A percentile compares a stretch with the other conserved stretches of the same genome.
These are phyloP conservation scores for Notothenia rossii DNA, from an alignment of 2,113 vertebrate genomes.

Conservation along the genomic window DNA sequence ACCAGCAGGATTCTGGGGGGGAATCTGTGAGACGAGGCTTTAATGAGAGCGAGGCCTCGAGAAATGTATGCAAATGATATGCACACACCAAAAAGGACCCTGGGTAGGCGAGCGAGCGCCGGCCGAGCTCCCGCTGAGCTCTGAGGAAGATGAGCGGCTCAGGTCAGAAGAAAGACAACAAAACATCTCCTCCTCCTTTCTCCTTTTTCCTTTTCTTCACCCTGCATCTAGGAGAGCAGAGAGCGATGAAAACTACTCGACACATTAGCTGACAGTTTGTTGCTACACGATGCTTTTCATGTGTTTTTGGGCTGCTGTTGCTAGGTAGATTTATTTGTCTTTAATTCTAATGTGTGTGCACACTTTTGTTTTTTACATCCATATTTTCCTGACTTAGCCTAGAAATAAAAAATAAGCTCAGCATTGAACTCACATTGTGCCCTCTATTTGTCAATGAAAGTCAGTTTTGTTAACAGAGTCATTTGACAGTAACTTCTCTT, in stretches of 20 bases:
- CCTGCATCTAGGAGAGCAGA: conserved; percentile 81
- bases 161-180: conserved; percentile 95
- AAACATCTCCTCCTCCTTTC: conserved; percentile 89
- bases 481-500: conserved; percentile 39
- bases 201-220: conserved; percentile 24
- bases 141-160: conserved; percentile 93
- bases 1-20: conserved; percentile 93
- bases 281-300: conserved; percentile 36
- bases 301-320: conserved; percentile 37
- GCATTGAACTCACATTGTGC: background rate
- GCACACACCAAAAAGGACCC: conserved; percentile 82
- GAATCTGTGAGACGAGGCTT: conserved; percentile 87
- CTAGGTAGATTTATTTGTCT: conserved; percentile 27
- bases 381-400: conserved; percentile 32
- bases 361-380: conserved; percentile 35
- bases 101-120: conserved; percentile 62
- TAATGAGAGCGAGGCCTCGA: conserved; percentile 95
- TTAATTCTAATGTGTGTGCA: too few relatives aligned
- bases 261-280: conserved; percentile 16
- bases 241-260: conserved; percentile 23
- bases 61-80: conserved; percentile 99
- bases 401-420: conserved; percentile 10
- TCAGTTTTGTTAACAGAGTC: conserved; percentile 25
- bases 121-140: conserved; percentile 73
- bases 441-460: conserved; percentile 31